Evolutionary conservation across 2,888 invertebrate genomes (phyloP), one percentile per base, ranked within the genome.

Genomic region (Tenodera sinensis): DNA sequence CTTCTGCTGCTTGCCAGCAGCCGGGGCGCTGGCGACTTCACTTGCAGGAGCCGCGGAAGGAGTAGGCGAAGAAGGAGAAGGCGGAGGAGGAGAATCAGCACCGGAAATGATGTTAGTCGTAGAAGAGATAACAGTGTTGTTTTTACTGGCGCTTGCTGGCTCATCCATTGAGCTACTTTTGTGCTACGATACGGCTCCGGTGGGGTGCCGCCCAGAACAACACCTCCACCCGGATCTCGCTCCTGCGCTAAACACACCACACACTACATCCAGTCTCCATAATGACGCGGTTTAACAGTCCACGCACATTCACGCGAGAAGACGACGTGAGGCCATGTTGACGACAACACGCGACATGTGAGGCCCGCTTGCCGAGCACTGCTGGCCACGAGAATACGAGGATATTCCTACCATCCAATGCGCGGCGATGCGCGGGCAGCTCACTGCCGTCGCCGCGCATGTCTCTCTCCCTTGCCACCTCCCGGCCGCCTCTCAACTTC

Each of bases 21-120:
- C 30, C 28, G 83, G 42, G 83, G 47, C 27, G 30, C 27, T 25
- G 84, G 28, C 20, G 85, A 42, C 47, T 25, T 27, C 27, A n/a
- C 83, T 25, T 12, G 84, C 27, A 27, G 30, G 25, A 28, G 28
- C 87, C 25, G 89, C 27, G 85, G 54, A 34, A n/a, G 84, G 8
- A 42, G 83, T 88, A 83, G 89, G 28, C 28, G 86, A 30, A 30
- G 89, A 28, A 83, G 42, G 47, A 25, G 88, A 81, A 71, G 83
- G 88, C 83, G 83, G 88, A 30, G 34, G 27, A 27, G 83, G 42
- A 84, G 47, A 25, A 83, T 83, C 85, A 54, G 88, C 87, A 83
- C 89, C 85, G 84, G 86, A 83, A 89, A 90, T 71, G 54, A 89
- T 87, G 84, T 90, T 34, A 7, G 30, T 15, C 9, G 87, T 71